Percentiles rank a stretch among this genome's conserved stretches.
Conservation (phyloP, 2,113 vertebrate genomes). For the Centropristis striata region DNA sequence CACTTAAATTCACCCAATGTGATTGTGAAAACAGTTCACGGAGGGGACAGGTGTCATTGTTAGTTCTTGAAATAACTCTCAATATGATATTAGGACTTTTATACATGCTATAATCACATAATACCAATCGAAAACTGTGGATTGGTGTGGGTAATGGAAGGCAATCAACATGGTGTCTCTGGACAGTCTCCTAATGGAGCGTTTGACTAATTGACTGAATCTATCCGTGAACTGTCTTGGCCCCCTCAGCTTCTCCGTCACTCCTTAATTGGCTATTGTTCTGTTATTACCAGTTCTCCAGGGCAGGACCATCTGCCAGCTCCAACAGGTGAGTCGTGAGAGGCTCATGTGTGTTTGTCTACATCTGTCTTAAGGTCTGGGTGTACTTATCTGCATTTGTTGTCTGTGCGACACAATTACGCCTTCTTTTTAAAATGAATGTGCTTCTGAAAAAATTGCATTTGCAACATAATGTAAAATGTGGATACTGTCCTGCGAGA, state of each 20-base stretch:
- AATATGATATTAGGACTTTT: neutral
- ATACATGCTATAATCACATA: conserved; percentile 18
- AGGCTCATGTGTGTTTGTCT: conserved; percentile 48
- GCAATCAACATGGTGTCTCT: conserved; percentile 68
- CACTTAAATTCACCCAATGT: neutral
- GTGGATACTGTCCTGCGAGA: neutral
- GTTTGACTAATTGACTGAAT: conserved; percentile 78
- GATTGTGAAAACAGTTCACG: neutral
- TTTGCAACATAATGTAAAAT: conserved; percentile 2
- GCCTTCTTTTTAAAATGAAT: neutral
- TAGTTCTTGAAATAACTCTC: conserved; percentile 13
- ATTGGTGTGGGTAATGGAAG: conserved; percentile 58
- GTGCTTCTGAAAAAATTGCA: neutral
- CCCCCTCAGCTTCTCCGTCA: conserved; percentile 64
- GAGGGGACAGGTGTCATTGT: neutral
- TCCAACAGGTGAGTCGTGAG: conserved; percentile 73
- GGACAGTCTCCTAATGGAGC: conserved; percentile 68
- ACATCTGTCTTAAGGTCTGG: conserved; percentile 60
- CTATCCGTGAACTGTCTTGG: conserved; percentile 66
- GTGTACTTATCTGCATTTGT: conserved; percentile 44
- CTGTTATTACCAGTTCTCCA: conserved; percentile 74
- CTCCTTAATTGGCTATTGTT: conserved; percentile 78
- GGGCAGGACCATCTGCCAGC: conserved; percentile 78
- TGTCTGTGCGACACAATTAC: neutral
- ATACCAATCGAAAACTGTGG: conserved; percentile 41